Base-by-base conservation (phyloP, 2,888 invertebrate genomes). In the Frankliniella fusca region DNA sequence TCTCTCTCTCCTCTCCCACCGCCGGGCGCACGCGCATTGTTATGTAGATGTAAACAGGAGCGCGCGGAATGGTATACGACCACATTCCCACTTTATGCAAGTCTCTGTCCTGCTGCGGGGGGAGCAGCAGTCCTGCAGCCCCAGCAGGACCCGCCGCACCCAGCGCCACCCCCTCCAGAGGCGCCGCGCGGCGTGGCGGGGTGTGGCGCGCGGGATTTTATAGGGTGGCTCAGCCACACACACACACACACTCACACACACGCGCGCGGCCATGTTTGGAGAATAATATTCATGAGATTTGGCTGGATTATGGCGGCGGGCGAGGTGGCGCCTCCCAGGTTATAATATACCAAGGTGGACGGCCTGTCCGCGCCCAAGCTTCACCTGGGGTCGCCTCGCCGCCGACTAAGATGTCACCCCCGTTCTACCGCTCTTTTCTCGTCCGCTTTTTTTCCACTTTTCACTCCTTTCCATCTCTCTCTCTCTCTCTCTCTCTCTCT, bases 251-350 rank as follows among this genome's bases (percentile, higher is more conserved):
- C 70, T 3, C 70, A 76, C 70, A 7, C 65, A 2, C 18, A 12
- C 65, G 20, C 54, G 65, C n/a, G 65, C 10, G 70, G 23, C 23
- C 23, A 12, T 76, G 70, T 76, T 76, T 76, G 70, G 70, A 27
- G 70, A 76, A 76, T 76, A 76, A 76, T 76, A 76, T 76, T 76
- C 70, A 76, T 76, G 70, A 76, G 70, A 76, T 76, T 76, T 76
- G 70, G 70, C 70, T 76, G 27, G 70, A 76, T 76, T 76, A 76
- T 76, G 70, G 38, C 27, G 23, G 70, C 70, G 23, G 70, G 70
- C 27, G 70, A 76, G 70, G 70, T 76, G 70, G 27, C 70, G 70
- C 27, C 27, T 76, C 70, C 27, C 70, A 76, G 70, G 70, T 76
- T 76, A 76, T 76, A 76, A 38, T 38, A 38, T 38, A 38, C 38